Base-by-base conservation (phyloP, 2,113 vertebrate genomes). In the Heteronetta atricapilla region DNA sequence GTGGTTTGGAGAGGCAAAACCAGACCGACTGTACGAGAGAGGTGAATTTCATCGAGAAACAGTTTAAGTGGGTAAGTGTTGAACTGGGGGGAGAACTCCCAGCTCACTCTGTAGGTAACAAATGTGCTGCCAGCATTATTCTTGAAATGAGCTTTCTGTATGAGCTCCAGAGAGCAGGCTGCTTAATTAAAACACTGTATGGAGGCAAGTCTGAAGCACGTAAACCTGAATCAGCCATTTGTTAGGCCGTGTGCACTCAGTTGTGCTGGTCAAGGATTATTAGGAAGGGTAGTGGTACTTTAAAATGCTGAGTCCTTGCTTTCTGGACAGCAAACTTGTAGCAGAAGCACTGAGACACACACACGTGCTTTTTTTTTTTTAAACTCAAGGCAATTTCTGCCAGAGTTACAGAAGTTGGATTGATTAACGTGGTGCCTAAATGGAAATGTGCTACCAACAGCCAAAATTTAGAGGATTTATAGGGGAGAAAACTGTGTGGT, bases 141-240 rank as follows among this genome's bases (percentile, higher is more conserved):
- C 64, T 88, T 53, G 33, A 74, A 44, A 62, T 40, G 68, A 89
- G 52, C 36, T 88, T 77, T 70, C 66, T 67, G 64, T 38, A 13
- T 42, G 76, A 88, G 86, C 80, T 86, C 64, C 64, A 74, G 63
- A 79, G 52, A 90, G 74, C 60, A 70, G 42, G 22, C 81, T 73
- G 40, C 40, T 88, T 92, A 25, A 73, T 86, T 92, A 92, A 85
- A 92, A 58, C 67, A 34, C 21, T 40, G 6, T 15, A 3, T 44
- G n/a, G 60, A 83, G 59, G 80, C 53, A 83, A 70, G 56, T 14
- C 86, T 77, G 69, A 38, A 84, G 94, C 66, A 38, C n/a, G 33
- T 73, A 46, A 50, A 62, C 58, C 82, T 89, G 64, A 93, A 40
- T 90, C 80, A 72, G 92, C 83, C 86, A 13, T 29, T 91, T 82